These are phyloP conservation scores for Dipus sagitta DNA, from an alignment of 2,797 vertebrate species.

Conservation along the genomic window DNA sequence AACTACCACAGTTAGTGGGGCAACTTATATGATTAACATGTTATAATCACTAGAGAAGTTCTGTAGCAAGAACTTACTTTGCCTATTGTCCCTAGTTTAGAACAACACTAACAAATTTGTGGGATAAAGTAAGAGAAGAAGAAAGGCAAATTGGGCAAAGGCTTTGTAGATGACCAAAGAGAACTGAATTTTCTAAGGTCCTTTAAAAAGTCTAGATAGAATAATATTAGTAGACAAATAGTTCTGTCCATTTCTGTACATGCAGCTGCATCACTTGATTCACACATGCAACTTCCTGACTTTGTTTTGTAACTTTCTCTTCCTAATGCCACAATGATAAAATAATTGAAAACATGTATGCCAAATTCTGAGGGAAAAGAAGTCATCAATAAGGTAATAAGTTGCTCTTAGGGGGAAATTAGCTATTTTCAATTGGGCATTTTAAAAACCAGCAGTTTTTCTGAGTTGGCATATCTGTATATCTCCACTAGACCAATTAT, in stretches of 20 bases:
- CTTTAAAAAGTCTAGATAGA: not conserved
- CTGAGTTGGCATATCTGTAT: slow-evolving; percentile 3
- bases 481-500: not conserved
- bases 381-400: not conserved
- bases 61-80: slow-evolving; percentile 5
- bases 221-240: not conserved
- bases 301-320: slow-evolving; percentile 31
- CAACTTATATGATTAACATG: slow-evolving; percentile 15
- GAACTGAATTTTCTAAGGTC: not conserved
- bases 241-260: not conserved
- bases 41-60: not conserved
- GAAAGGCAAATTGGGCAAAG: slow-evolving; percentile 4
- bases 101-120: not conserved
- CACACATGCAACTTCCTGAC: not conserved
- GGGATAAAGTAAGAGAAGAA: slow-evolving; percentile 26
- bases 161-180: not conserved
- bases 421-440: not conserved
- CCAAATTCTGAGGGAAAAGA: slow-evolving; percentile 25
- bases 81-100: not conserved
- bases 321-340: slow-evolving; percentile 22
- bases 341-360: not conserved
- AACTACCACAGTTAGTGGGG: not conserved
- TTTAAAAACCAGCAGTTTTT: slow-evolving; percentile 48
- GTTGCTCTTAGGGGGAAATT: slow-evolving; percentile 40
- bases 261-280: not conserved